These are phyloP conservation scores for Auanema freiburgensis DNA, from an alignment of 2,888 invertebrate genomes.

Conservation along the genomic window DNA sequence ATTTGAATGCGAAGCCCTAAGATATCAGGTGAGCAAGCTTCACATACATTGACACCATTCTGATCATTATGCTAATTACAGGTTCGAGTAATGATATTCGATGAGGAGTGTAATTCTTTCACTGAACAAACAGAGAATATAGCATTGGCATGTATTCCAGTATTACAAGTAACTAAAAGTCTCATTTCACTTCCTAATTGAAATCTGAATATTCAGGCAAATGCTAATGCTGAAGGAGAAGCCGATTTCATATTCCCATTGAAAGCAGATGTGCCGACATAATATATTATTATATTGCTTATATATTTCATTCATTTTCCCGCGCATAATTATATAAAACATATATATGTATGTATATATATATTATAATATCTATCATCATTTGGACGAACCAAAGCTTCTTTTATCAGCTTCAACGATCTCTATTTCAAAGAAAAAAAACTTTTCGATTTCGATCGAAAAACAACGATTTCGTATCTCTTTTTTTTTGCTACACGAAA, in stretches of 20 bases:
- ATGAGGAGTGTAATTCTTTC: conserved; percentile 56
- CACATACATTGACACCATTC: too few species aligned
- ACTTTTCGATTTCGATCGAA: too few species aligned
- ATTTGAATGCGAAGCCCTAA: conserved; percentile 62
- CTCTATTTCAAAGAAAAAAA: conserved; percentile 3
- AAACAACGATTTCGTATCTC: too few species aligned
- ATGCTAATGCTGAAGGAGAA: conserved; percentile 55
- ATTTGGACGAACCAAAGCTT: too few species aligned
- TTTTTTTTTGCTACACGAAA: too few species aligned
- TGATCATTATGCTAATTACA: conserved; percentile 10
- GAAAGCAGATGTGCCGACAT: conserved; percentile 54
- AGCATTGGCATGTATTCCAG: conserved; percentile 60
- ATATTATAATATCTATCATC: too few species aligned
- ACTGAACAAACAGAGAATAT: conserved; percentile 59
- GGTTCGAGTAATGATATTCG: conserved; percentile 61
- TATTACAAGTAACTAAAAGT: conserved; percentile 55
- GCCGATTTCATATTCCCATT: conserved; percentile 56
- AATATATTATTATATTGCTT: not conserved
- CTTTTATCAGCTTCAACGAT: not conserved
- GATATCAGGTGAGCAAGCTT: conserved; percentile 47
- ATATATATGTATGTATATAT: too few species aligned
- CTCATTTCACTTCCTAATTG: not conserved
- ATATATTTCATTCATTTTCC: too few species aligned
- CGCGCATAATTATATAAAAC: too few species aligned
- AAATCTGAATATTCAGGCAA: conserved; percentile 55